Conservation (phyloP, 2,888 invertebrate species). For the Amphipoea oculea region DNA sequence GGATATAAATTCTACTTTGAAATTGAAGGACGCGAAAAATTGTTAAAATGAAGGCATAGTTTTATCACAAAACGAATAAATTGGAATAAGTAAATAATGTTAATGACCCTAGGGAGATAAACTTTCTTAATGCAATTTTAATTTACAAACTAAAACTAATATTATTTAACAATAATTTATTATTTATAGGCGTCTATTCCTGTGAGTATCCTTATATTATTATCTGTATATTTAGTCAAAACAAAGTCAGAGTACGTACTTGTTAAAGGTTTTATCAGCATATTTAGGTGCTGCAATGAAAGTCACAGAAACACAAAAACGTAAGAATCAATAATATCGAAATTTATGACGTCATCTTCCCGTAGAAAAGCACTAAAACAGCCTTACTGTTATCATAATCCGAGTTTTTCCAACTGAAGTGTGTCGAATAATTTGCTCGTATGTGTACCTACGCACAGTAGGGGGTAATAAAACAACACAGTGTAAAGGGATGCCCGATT, state of each 20-base stretch:
- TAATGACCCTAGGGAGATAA: not conserved
- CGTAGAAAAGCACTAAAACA: conserved; percentile 54
- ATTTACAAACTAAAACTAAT: not conserved
- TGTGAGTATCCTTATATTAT: not conserved
- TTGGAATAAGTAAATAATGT: not conserved
- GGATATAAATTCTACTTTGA: not conserved
- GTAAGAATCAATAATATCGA: conserved; percentile 62
- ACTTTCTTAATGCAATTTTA: not conserved
- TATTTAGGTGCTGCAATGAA: conserved; percentile 35
- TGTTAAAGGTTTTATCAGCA: conserved; percentile 33
- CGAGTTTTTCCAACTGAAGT: conserved; percentile 52
- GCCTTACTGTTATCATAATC: conserved; percentile 42
- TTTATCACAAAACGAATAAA: not conserved
- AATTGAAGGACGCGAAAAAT: not conserved
- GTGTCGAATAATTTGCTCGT: conserved; percentile 74
- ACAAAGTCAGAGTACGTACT: not conserved
- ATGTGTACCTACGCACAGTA: conserved; percentile 72
- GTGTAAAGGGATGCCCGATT: conserved; percentile 67
- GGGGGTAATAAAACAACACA: conserved; percentile 78
- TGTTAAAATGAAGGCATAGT: not conserved
- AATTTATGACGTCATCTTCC: conserved; percentile 55
- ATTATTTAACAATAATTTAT: too few species aligned
- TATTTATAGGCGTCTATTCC: not conserved
- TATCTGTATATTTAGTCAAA: not conserved
- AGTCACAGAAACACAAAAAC: conserved; percentile 53